Percentiles rank a stretch among this genome's conserved stretches.
Conservation (phyloP, 1,140 invertebrate genomes). For the Apis cerana region DNA sequence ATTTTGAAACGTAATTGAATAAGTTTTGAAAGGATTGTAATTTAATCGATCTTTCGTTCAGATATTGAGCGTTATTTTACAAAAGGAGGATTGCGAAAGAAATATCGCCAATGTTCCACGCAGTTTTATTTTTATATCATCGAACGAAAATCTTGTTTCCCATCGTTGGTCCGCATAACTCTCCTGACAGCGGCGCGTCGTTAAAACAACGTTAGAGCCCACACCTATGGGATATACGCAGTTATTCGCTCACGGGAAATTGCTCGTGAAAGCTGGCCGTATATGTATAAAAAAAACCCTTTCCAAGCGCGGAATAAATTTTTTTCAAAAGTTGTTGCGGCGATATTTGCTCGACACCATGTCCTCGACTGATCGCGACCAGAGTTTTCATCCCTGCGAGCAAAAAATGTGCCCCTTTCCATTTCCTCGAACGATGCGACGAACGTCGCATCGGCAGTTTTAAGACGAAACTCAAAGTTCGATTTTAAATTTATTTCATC, state of each 20-base stretch:
- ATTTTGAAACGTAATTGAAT: background rate
- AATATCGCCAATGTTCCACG: background rate
- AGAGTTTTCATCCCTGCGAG: background rate
- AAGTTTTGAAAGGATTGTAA: background rate
- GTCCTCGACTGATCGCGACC: constrained; percentile 19
- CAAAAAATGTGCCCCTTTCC: background rate
- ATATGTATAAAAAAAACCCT: constrained; percentile 21
- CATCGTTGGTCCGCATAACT: constrained; percentile 6
- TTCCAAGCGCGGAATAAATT: constrained; percentile 25
- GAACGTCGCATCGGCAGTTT: background rate
- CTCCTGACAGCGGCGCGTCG: constrained; percentile 15
- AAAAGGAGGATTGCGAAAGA: too few species aligned
- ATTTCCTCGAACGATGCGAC: background rate
- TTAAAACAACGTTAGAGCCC: constrained; percentile 50
- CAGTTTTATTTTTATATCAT: background rate
- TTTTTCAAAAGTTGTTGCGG: constrained; percentile 28
- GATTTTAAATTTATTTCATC: too few species aligned
- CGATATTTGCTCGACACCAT: background rate
- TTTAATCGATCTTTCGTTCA: background rate
- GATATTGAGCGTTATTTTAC: too few species aligned
- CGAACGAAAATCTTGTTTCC: constrained; percentile 26
- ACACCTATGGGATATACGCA: constrained; percentile 27
- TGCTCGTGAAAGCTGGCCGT: constrained; percentile 39
- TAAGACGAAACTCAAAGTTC: background rate
- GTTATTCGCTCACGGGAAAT: constrained; percentile 43